Base-by-base conservation (phyloP, 2,113 vertebrate species). In the Indicator indicator region DNA sequence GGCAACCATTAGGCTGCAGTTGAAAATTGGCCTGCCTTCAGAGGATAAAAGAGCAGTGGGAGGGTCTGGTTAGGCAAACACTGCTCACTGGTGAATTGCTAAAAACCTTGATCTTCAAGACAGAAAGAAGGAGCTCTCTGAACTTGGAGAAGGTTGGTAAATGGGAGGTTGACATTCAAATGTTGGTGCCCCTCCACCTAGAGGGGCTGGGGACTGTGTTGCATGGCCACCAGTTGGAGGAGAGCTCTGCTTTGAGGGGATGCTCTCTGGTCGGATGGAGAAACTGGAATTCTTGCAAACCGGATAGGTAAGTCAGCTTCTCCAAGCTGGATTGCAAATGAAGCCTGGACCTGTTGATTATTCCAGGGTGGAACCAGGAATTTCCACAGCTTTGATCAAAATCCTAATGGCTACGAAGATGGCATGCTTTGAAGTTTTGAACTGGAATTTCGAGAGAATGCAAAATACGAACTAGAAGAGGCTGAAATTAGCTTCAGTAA, bases 301-400 rank as follows among this genome's bases (percentile, higher is more conserved):
- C 81, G 93, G 91, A 71, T 83, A 40, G 84, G 93, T 94, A 96
- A 95, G 94, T 95, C 64, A 83, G 78, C 63, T 92, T 63, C 64
- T 93, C 64, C 48, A 71, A 95, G 89, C 46, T 74, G 64, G 68
- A 70, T 94, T 95, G 92, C 91, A 91, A 76, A 67, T 94, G 71
- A 77, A 95, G 87, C 71, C 68, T 67, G 68, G 81, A 85, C 56
- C 2, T 0, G 32, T 92, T 94, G 78, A 87, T 94, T 87, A 91
- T 64, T 91, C 55, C 13, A 1, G 91, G 87, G 93, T 93, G 95
- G 82, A 97, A 96, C 91, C 74, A 91, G 91, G 93, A 94, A 96
- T 96, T 96, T 97, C 93, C 93, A 91, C 56, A 64, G 87, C 95
- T 97, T 97, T 96, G 96, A 97, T 96, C 92, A 87, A 96, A 97